Percentiles rank a stretch among this genome's conserved stretches.
Conservation (phyloP, 2,113 vertebrate species). For the Salvelinus namaycush region DNA sequence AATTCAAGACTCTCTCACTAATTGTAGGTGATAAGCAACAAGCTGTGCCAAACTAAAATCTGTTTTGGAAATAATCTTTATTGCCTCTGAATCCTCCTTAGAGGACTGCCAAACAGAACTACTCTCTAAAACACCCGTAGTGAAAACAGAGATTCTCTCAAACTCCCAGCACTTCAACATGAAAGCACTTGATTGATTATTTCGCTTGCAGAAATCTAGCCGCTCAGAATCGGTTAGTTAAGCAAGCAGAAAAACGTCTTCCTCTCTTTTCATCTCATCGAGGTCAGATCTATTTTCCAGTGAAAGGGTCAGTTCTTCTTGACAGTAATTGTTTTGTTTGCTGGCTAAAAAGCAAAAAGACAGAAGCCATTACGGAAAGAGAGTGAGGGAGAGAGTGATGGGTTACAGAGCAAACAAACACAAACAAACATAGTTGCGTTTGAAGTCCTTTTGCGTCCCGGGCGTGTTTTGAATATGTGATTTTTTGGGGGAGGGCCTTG, state of each 20-base stretch:
- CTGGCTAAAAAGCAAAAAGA: not conserved
- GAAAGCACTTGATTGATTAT: not conserved
- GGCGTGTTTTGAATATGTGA: conserved; percentile 18
- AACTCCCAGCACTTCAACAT: conserved; percentile 11
- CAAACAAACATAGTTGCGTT: conserved; percentile 4
- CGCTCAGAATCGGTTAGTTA: not conserved
- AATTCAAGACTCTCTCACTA: not conserved
- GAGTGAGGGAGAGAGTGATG: not conserved
- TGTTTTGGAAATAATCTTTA: conserved; percentile 2
- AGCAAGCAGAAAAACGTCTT: not conserved
- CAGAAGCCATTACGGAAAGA: conserved; percentile 7
- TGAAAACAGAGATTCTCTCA: conserved; percentile 22
- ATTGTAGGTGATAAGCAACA: not conserved
- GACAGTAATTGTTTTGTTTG: conserved; percentile 15
- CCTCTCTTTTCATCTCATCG: not conserved
- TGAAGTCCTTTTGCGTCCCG: conserved; percentile 12
- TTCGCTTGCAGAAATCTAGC: not conserved
- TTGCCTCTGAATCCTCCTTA: conserved; percentile 3
- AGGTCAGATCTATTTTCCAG: conserved; percentile 8
- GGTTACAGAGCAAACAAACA: conserved; percentile 29
- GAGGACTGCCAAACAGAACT: not conserved
- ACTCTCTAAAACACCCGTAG: conserved; percentile 27
- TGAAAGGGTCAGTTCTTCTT: not conserved
- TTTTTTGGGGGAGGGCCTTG: conserved; percentile 19
- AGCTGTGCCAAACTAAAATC: not conserved